Evolutionary conservation across 2,113 vertebrate genomes (phyloP).

Genomic region (Petrocephalus microphthalmus): DNA sequence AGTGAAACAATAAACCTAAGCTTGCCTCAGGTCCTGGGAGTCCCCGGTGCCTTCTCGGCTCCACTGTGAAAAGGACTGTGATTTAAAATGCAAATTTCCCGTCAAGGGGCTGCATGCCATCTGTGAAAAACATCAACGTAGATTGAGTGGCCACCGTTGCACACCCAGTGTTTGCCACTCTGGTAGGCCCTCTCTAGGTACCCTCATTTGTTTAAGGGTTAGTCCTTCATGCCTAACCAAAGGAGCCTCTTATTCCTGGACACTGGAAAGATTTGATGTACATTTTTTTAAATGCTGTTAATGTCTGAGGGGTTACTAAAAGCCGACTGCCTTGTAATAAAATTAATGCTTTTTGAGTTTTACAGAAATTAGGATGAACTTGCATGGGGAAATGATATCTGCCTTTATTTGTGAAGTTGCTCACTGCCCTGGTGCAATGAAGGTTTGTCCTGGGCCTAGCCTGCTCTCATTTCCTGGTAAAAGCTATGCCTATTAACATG

Average conservation of each 20-base stretch:
- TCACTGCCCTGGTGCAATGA: neutral
- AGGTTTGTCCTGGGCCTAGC: neutral
- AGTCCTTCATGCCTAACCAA: slow-evolving; percentile 38
- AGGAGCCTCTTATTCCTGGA: slow-evolving; percentile 27
- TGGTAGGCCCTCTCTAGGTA: neutral
- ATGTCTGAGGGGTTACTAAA: neutral
- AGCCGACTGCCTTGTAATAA: neutral
- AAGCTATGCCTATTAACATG: slow-evolving; percentile 34
- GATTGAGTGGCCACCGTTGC: slow-evolving; percentile 42
- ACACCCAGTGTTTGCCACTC: slow-evolving; percentile 18
- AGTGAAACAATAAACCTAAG: neutral
- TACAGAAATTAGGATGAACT: neutral
- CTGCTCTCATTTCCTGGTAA: slow-evolving; percentile 13
- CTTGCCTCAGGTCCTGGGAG: slow-evolving; percentile 29
- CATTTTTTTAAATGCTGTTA: neutral
- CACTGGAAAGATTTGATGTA: neutral
- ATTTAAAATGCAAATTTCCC: slow-evolving; percentile 51
- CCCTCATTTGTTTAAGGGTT: slow-evolving; percentile 45
- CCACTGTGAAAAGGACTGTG: slow-evolving; percentile 41
- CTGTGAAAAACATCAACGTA: slow-evolving; percentile 34
- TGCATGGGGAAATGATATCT: neutral
- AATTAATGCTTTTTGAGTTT: neutral
- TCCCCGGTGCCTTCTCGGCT: slow-evolving; percentile 28
- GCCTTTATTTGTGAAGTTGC: slow-evolving; percentile 27
- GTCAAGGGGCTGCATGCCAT: slow-evolving; percentile 32